phyloP scores from a whole-genome alignment of 2,888 invertebrate genomes.

The Aspidiotus destructor region DNA sequence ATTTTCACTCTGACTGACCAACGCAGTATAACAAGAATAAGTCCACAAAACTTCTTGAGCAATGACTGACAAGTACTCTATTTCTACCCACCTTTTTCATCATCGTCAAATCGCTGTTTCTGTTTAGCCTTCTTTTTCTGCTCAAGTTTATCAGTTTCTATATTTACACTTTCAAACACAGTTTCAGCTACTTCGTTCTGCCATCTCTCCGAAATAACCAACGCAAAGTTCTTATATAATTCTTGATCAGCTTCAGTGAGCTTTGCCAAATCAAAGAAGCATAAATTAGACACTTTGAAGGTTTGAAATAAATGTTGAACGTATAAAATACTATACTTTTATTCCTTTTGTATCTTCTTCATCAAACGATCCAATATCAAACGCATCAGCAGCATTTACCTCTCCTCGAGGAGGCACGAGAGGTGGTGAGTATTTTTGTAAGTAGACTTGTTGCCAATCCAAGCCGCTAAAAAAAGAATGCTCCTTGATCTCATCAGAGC shows the following conservation, averaged over 20 bases:
- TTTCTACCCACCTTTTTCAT: constrained; percentile 67
- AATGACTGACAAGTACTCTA: no score
- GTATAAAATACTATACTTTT: constrained; percentile 51
- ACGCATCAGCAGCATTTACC: constrained; percentile 99
- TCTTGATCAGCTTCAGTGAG: constrained; percentile 95
- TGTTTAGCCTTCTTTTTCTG: constrained; percentile 89
- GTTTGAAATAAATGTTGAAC: neutral
- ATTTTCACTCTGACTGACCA: no score
- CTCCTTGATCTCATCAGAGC: constrained; percentile 93
- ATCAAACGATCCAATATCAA: constrained; percentile 98
- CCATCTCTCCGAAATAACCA: constrained; percentile 98
- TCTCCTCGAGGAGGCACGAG: constrained; percentile 97
- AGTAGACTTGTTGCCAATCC: constrained; percentile 98
- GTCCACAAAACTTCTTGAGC: no score
- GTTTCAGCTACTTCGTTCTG: constrained; percentile 98
- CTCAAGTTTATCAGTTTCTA: constrained; percentile 93
- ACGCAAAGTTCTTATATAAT: constrained; percentile 94
- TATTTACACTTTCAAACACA: constrained; percentile 94
- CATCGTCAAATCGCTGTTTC: constrained; percentile 85
- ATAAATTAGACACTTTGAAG: neutral
- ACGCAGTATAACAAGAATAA: no score
- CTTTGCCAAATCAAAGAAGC: constrained; percentile 42
- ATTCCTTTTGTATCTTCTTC: constrained; percentile 99
- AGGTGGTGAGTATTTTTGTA: constrained; percentile 96
- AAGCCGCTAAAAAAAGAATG: constrained; percentile 95